Evolutionary conservation across 2,797 vertebrate species (phyloP), one percentile per base, ranked within the genome.

Genomic region (Ataeniobius toweri): DNA sequence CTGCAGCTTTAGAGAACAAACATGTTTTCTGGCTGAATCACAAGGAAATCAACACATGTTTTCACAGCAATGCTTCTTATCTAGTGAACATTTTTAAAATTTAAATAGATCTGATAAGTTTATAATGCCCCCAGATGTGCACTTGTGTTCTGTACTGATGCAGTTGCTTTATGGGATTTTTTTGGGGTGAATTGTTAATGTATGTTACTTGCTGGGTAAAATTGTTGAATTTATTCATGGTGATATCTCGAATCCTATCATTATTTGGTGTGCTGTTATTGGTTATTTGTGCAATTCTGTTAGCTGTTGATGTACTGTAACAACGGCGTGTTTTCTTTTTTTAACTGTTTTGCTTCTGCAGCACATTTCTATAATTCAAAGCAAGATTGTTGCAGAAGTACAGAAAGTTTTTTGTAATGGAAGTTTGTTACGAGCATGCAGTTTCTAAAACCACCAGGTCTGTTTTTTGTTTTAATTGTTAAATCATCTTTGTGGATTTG

Each of bases 21-120:
- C 80, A 31, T 71, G 65, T 44, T 82, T 77, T 75, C 76, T 70
- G 63, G 36, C 80, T 84, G 72, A 77, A 82, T 80, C 18, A 67
- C 73, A 50, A 39, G 13, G 20, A 55, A 75, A 71, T 68, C 10
- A 77, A 68, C 24, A 61, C 26, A 84, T 83, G 59, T 73, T 86
- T 80, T 75, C 46, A 61, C 71, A 71, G 31, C 24, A 72, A 31
- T 20, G 41, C 67, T 28, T 46, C 13, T 65, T 61, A 26, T 46
- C 41, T 77, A 59, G 41, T 50, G 26, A 63, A 68, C 0, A 44
- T 20, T 72, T 72, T 55, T 56, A 24, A 26, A 68, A 68, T 68
- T 5, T 68, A 41, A 24, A 10, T 8, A 48, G 24, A 48, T 46
- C 24, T 46, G 12, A 68, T 39, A 69, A 48, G 26, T 69, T 26